Base-by-base conservation (phyloP, 2,888 invertebrate genomes). In the Hanleya hanleyi region DNA sequence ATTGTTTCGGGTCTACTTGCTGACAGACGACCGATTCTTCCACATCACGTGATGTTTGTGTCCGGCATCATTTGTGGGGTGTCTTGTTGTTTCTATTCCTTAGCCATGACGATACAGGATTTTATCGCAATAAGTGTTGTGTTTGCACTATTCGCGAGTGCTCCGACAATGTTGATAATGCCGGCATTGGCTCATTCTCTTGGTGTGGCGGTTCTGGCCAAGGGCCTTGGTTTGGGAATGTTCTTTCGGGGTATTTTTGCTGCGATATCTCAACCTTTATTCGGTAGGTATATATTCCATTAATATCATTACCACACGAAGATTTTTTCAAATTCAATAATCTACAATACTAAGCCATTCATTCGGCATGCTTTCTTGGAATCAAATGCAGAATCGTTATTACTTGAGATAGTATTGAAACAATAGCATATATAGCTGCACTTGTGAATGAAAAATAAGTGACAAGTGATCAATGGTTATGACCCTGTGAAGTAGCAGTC, bases 31-130 rank as follows among this genome's bases (percentile, higher is more conserved):
- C 57, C 57, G 32, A 4, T 57, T 29, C 57, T 57, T 15, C 57
- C 57, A 29, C 57, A 57, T 57, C 57, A 57, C 32, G 26, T 57
- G 15, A 57, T 57, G 57, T 57, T 22, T 57, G 26, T 57, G 22
- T 57, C 26, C 29, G 57, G 57, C 15, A 22, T 57, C 15, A 57
- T 57, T 29, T 29, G 26, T 4, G 57, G 57, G 4, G 12, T 57
- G 22, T 4, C 4, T 32, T 57, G 57, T 29, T 57, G 57, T 9
- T 57, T 57, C 32, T 57, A 29, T 4, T 15, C 32, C 18, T 9
- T 57, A 1, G 22, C 29, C 32, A 29, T 22, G 2, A 4, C 18
- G 29, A 29, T 57, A 15, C 15, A 4, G 22, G 29, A 57, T 29
- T 57, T 57, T 57, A 26, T 57, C 4, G 29, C 22, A 18, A 2